Evolutionary conservation across 1,140 invertebrate genomes (phyloP).

Genomic region (Lordiphosa stackelbergi): DNA sequence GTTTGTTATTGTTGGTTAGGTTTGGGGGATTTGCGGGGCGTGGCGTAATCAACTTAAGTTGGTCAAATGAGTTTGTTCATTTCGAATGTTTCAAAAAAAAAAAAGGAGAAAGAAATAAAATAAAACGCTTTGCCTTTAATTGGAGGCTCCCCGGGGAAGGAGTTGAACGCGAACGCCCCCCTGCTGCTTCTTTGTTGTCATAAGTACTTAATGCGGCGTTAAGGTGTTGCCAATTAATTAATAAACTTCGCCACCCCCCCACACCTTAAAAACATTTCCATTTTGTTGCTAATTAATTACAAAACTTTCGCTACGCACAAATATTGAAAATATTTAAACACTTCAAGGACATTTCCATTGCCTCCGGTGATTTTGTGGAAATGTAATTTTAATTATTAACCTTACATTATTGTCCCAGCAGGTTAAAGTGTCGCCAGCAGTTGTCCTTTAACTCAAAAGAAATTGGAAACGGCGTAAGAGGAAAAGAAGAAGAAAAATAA

Average conservation of each 20-base stretch:
- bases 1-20: constrained; percentile 49
- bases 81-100: constrained; percentile 51
- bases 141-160: constrained; percentile 10
- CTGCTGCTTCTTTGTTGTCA: background rate
- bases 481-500: constrained; percentile 60
- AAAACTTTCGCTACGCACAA: constrained; percentile 9
- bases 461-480: constrained; percentile 35
- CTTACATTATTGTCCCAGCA: constrained; percentile 10
- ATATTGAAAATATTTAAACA: constrained; percentile 30
- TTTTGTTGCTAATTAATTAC: constrained; percentile 6
- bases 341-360: background rate
- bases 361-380: constrained; percentile 8
- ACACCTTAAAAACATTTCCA: background rate
- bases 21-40: constrained; percentile 29
- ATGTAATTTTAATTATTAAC: constrained; percentile 36
- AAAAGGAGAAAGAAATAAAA: constrained; percentile 6
- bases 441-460: constrained; percentile 5
- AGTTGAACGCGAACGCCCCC: background rate
- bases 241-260: background rate
- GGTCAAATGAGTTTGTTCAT: constrained; percentile 66
- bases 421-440: constrained; percentile 10
- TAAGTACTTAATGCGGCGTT: constrained; percentile 10
- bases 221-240: constrained; percentile 17
- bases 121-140: constrained; percentile 19
- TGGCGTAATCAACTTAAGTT: constrained; percentile 71